Evolutionary conservation across 2,797 vertebrate species (phyloP), one percentile per base, ranked within the genome.

Genomic region (Xenentodon cancila): DNA sequence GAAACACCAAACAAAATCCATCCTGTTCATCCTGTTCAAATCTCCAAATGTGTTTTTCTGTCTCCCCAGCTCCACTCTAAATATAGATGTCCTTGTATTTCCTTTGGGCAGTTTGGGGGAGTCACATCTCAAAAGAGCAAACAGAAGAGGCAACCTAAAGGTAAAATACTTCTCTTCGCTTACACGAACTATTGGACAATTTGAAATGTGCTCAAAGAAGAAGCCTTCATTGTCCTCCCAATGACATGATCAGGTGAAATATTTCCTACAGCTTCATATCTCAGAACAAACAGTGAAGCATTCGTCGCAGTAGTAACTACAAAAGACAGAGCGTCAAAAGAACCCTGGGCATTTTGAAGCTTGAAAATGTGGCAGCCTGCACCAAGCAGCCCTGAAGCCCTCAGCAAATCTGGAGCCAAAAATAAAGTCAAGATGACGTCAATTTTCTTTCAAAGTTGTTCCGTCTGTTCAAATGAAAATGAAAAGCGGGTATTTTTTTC

Each of bases 391-490:
- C 46, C 46, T 27, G 13, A 50, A 22, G 4, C 25, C 19, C 12
- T 20, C 51, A 59, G 42, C 70, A 78, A 59, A 80, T 68, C 13
- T 56, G 32, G 18, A 44, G 19, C 54, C 62, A 64, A 47, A 75
- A 66, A 76, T 62, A 73, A 61, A 61, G 53, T 75, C 55, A 52
- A 67, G 3, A 53, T 71, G 61, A 59, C 44, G 18, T 81, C 67
- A 63, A 19, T 61, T 27, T 65, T 47, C 30, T 46, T 52, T 69
- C 59, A 65, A 77, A 75, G 53, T 54, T 57, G 45, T 60, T 74
- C 8, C 46, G 30, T 64, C 37, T 7, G 55, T 71, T 43, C 49
- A 27, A 37, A 43, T 12, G 8, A 55, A 52, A 27, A 25, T 13
- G 8, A 53, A 49, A 59, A 73, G 54, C 44, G 22, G 30, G 13